A percentile compares a stretch with the other conserved stretches of the same genome.
Conservation (phyloP, 1,140 invertebrate species). For the Thereuonema tuberculata region DNA sequence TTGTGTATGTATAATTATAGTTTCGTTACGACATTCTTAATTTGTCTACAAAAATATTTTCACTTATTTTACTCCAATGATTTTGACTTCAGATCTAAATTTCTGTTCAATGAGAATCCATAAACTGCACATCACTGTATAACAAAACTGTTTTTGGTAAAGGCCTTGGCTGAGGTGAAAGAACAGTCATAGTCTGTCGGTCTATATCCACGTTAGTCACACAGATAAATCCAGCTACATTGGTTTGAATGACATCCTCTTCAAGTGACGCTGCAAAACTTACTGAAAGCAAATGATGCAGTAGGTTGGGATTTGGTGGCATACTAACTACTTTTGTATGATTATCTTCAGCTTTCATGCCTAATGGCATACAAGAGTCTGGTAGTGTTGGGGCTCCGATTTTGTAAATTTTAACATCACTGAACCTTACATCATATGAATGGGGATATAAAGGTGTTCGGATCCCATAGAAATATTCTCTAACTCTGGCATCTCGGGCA, state of each 20-base stretch:
- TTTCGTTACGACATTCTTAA: too few relatives aligned
- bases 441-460: slow-evolving; percentile 76
- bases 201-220: slow-evolving; percentile 87
- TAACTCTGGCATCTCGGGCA: slow-evolving; percentile 58
- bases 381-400: slow-evolving; percentile 85
- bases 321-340: slow-evolving; percentile 72
- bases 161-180: slow-evolving; percentile 83
- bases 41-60: too few relatives aligned
- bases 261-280: slow-evolving; percentile 46
- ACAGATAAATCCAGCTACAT: slow-evolving; percentile 83
- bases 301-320: slow-evolving; percentile 49
- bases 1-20: too few relatives aligned
- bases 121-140: slow-evolving; percentile 71
- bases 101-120: slow-evolving; percentile 48
- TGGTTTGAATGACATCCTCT: slow-evolving; percentile 70
- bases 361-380: slow-evolving; percentile 86
- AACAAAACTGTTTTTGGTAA: slow-evolving; percentile 66
- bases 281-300: slow-evolving; percentile 78
- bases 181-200: slow-evolving; percentile 65
- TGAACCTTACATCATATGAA: slow-evolving; percentile 76
- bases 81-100: too few relatives aligned
- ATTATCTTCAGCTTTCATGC: slow-evolving; percentile 87
- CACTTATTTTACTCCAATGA: too few relatives aligned
- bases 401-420: slow-evolving; percentile 80
- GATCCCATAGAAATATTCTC: slow-evolving; percentile 91